Evolutionary conservation across 2,113 vertebrate species (phyloP).

Genomic region (Sula dactylatra): DNA sequence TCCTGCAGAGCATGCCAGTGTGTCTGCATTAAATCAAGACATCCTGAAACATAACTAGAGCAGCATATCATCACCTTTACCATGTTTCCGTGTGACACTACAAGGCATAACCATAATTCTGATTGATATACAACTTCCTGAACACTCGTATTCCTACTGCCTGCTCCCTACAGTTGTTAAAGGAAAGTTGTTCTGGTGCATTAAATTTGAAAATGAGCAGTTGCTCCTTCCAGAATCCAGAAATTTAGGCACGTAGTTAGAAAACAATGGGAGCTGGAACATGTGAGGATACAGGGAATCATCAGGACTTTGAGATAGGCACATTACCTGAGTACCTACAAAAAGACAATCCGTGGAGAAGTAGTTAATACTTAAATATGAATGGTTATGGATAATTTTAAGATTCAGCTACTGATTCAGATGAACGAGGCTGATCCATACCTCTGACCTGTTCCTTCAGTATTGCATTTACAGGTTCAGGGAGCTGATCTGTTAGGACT

Average conservation of each 20-base stretch:
- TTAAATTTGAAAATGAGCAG: background rate
- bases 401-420: background rate
- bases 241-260: background rate
- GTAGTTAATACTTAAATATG: background rate
- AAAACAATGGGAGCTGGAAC: background rate
- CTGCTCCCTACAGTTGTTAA: background rate
- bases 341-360: background rate
- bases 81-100: background rate
- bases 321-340: background rate
- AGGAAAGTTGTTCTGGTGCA: background rate
- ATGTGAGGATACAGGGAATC: background rate
- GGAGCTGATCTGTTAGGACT: background rate
- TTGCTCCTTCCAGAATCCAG: background rate
- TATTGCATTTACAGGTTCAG: background rate
- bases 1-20: background rate
- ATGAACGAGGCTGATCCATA: background rate
- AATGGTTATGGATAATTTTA: background rate
- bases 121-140: background rate
- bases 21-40: background rate
- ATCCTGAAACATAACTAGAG: background rate
- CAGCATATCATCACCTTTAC: background rate
- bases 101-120: background rate
- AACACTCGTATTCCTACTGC: background rate
- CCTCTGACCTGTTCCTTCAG: background rate
- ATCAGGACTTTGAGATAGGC: background rate